Percentiles rank a stretch among this genome's conserved stretches.
Conservation (phyloP, 2,113 vertebrate genomes). For the Hymenochirus boettgeri region DNA sequence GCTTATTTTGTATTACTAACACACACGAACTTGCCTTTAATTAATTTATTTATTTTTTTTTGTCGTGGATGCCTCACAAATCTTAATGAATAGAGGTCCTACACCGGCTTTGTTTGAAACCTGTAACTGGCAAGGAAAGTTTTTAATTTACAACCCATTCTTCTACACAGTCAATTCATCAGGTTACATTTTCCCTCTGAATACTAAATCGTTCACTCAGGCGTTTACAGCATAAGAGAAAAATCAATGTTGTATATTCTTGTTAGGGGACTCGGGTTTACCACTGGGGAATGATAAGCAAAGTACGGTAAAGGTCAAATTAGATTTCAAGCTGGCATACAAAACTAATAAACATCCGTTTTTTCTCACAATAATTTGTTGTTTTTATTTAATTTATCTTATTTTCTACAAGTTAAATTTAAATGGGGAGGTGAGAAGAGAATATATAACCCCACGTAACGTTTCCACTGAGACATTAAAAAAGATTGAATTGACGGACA, state of each 20-base stretch:
- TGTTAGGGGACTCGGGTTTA: conserved; percentile 57
- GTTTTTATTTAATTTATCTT: no score
- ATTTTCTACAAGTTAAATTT: no score
- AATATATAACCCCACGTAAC: no score
- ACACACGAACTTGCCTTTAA: no score
- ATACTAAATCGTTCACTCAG: conserved; percentile 62
- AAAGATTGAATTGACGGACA: no score
- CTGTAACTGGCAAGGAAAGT: not conserved
- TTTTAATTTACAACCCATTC: not conserved
- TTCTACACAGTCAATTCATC: not conserved
- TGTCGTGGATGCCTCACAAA: not conserved
- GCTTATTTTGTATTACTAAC: no score
- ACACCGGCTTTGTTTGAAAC: not conserved
- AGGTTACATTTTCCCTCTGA: conserved; percentile 39
- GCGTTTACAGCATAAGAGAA: conserved; percentile 60
- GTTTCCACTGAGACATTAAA: no score
- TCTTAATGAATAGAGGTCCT: not conserved
- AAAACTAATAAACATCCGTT: conserved; percentile 53
- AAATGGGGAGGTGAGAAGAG: no score
- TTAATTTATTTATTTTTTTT: no score
- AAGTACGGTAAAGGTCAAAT: conserved; percentile 64
- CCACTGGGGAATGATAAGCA: conserved; percentile 55
- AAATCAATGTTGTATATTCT: conserved; percentile 62
- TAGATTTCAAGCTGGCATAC: conserved; percentile 62
- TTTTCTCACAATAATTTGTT: no score